Evolutionary conservation across 2,888 invertebrate species (phyloP), one percentile per base, ranked within the genome.

Genomic region (Spilosoma lubricipeda): DNA sequence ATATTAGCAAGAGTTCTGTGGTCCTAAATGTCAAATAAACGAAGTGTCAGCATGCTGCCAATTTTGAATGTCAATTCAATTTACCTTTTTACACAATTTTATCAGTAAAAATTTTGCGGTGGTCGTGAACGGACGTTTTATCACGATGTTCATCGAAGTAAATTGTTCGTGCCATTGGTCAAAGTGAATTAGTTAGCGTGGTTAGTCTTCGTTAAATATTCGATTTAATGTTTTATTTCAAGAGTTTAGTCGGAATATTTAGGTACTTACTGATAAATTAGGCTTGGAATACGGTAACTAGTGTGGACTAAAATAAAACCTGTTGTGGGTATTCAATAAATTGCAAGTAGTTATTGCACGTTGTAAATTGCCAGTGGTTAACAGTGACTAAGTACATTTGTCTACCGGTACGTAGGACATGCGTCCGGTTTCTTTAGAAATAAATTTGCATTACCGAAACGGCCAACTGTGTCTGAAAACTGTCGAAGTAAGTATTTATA

Each of bases 401-500:
- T 80, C 79, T 76, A 73, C 76, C 67, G 74, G 81, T 76, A 70
- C 77, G 74, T 74, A 80, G 80, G 84, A 78, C 80, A 85, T 86
- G 86, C 70, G 69, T 71, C 73, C 76, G 75, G 73, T 70, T 74
- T 71, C 78, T 73, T 69, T 76, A 13, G 79, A 83, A 71, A 74
- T 78, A 83, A 71, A 74, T 78, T 81, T 80, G 77, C 77, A 75
- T 75, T 77, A 79, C 70, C 67, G 48, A 76, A 83, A 73, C 77
- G 78, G 78, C 77, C 77, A 72, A 48, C 30, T 63, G 15, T 27
- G 13, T 59, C 30, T 67, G 72, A 80, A 82, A 75, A 80, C 81
- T 81, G 78, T 72, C 76, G 74, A 75, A 77, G 86, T 86, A 80
- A 80, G 85, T 85, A 86, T 80, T 79, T 77, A 78, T 80, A 83